These are phyloP conservation scores for Synaphobranchus kaupii DNA, from an alignment of 2,797 vertebrate species.

Conservation along the genomic window DNA sequence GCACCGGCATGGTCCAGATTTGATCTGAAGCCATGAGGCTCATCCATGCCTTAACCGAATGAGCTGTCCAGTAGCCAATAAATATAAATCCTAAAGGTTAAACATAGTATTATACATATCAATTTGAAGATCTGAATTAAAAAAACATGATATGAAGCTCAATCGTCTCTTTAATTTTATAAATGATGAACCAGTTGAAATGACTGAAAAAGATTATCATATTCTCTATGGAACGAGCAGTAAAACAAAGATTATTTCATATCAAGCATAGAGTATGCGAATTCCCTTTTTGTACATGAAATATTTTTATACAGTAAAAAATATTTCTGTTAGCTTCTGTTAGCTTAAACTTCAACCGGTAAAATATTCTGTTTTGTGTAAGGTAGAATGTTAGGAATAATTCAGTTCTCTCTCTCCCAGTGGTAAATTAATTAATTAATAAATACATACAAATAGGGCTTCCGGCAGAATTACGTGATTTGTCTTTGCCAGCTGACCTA, in stretches of 20 bases:
- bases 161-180: not conserved
- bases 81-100: too few relatives aligned
- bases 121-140: not conserved
- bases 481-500: slow-evolving; percentile 20
- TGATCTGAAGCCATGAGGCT: too few relatives aligned
- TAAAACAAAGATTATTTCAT: too few relatives aligned
- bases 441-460: not conserved
- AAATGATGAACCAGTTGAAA: not conserved
- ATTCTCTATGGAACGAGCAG: too few relatives aligned
- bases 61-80: too few relatives aligned
- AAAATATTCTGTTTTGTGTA: not conserved
- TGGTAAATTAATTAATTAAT: not conserved
- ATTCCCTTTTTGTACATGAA: not conserved
- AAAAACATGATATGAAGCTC: not conserved
- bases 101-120: not conserved
- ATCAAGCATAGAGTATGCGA: too few relatives aligned
- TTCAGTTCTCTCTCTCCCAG: slow-evolving; percentile 1
- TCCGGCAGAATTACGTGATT: slow-evolving; percentile 7
- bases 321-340: not conserved
- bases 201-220: not conserved
- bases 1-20: too few relatives aligned
- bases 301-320: not conserved
- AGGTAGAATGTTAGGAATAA: not conserved
- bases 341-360: not conserved
- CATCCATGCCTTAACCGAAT: too few relatives aligned